phyloP scores from a whole-genome alignment of 1,140 invertebrate genomes.

The Nasonia vitripennis region DNA sequence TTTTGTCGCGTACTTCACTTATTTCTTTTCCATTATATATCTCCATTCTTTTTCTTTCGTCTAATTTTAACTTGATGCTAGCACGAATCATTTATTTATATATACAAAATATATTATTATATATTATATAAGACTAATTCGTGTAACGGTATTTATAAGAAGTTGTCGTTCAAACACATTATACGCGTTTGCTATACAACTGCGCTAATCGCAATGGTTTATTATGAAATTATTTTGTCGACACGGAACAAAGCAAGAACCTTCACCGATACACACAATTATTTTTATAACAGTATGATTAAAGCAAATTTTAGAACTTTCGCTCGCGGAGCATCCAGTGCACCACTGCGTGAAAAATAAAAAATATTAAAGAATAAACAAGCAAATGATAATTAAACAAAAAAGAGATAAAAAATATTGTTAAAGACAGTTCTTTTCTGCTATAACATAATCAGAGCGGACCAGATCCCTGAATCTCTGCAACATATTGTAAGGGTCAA shows the following conservation, averaged over 20 bases:
- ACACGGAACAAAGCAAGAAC: background rate
- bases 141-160: constrained; percentile 9
- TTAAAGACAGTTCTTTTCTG: constrained; percentile 33
- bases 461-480: constrained; percentile 45
- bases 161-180: background rate
- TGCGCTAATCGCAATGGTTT: background rate
- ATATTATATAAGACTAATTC: constrained; percentile 25
- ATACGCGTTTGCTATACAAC: background rate
- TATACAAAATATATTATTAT: background rate
- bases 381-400: constrained; percentile 9
- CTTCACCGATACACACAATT: background rate
- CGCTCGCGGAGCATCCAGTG: constrained; percentile 17
- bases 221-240: background rate
- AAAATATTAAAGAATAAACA: background rate
- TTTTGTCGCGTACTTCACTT: background rate
- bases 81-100: background rate
- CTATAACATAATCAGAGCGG: constrained; percentile 45
- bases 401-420: constrained; percentile 17
- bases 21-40: constrained; percentile 14
- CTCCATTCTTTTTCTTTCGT: constrained; percentile 1
- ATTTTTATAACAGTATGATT: background rate
- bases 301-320: constrained; percentile 20
- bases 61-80: constrained; percentile 4
- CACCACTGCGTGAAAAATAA: background rate
- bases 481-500: constrained; percentile 29